Conservation (phyloP, 2,888 invertebrate genomes). For the Pharmacophagus antenor region DNA sequence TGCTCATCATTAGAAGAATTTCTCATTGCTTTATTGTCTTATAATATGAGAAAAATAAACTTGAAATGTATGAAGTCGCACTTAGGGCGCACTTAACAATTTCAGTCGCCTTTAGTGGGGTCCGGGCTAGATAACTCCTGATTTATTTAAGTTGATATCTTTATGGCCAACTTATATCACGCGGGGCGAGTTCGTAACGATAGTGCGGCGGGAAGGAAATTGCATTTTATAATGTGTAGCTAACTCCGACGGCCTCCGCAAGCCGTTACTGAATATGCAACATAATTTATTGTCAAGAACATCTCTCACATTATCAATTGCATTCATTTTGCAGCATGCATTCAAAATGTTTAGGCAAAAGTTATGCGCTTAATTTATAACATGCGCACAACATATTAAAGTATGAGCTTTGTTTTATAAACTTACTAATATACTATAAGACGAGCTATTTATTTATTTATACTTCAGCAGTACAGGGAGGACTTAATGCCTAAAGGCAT, state of each 20-base stretch:
- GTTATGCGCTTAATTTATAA: too few species aligned
- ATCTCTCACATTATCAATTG: constrained; percentile 13
- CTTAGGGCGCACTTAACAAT: not conserved
- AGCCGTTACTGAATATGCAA: constrained; percentile 22
- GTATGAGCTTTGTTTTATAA: too few species aligned
- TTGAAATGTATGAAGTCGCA: too few species aligned
- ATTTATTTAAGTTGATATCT: constrained; percentile 30
- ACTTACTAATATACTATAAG: too few species aligned
- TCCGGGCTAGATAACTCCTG: constrained; percentile 19
- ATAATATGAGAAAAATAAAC: not conserved
- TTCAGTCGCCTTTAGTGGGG: not conserved
- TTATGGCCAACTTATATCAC: constrained; percentile 27
- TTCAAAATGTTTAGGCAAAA: too few species aligned
- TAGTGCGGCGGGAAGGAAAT: constrained; percentile 25
- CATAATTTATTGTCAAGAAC: constrained; percentile 17
- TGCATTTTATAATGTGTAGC: constrained; percentile 31
- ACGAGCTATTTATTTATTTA: too few species aligned
- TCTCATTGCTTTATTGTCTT: too few species aligned
- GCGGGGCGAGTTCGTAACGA: constrained; percentile 23
- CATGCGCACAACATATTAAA: too few species aligned
- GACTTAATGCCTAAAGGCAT: too few species aligned
- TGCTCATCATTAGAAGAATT: too few species aligned
- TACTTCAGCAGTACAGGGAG: too few species aligned
- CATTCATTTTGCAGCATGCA: not conserved
- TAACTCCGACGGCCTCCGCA: constrained; percentile 23